phyloP scores from a whole-genome alignment of 1,140 invertebrate genomes.

The Zaprionus taronus region DNA sequence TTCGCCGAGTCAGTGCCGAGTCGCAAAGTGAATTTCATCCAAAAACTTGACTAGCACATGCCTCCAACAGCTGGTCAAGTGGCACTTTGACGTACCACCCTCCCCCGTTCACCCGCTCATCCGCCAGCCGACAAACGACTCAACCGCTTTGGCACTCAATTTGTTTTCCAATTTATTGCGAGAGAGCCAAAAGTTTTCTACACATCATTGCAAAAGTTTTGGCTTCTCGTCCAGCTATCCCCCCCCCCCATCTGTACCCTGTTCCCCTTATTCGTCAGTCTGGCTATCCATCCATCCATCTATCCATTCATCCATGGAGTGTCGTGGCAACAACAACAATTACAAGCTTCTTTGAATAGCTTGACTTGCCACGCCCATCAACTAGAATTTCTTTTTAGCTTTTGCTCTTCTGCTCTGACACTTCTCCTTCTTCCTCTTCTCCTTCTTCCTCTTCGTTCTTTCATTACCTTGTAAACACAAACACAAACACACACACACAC shows the following conservation, averaged over 20 bases:
- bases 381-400: not conserved
- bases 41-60: conserved; percentile 29
- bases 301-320: not conserved
- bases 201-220: conserved; percentile 47
- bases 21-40: conserved; percentile 11
- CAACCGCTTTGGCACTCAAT: conserved; percentile 38
- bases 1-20: conserved; percentile 8
- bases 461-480: conserved; percentile 7
- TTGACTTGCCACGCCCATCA: conserved; percentile 9
- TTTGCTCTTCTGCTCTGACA: not conserved
- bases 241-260: not conserved
- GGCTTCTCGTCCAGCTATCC: conserved; percentile 2
- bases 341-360: conserved; percentile 28
- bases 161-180: conserved; percentile 59
- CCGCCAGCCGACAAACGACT: conserved; percentile 4
- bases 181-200: conserved; percentile 23
- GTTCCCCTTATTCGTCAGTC: not conserved
- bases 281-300: not conserved
- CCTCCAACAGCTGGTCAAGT: conserved; percentile 31
- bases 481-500: not conserved
- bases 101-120: not conserved
- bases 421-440: not conserved
- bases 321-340: conserved; percentile 39
- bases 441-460: not conserved
- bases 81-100: not conserved